Evolutionary conservation across 2,113 vertebrate genomes (phyloP), one percentile per base, ranked within the genome.

Genomic region (Jacana jacana): DNA sequence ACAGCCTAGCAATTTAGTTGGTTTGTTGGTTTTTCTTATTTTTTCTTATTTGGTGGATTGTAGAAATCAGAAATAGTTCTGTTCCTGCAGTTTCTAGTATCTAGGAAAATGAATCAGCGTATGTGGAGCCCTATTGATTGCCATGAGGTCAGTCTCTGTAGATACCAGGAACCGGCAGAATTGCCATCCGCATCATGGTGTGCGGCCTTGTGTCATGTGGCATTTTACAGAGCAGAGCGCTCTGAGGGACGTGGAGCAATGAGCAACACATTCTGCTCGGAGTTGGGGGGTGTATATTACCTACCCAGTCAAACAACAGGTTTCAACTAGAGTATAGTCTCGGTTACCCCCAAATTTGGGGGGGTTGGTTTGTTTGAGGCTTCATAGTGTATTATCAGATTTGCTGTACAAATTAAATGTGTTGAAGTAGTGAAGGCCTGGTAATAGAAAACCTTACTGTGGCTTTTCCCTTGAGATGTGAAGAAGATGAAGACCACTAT

Each of bases 251-350:
- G 48, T 10, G 7, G 39, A 68, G 33, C 86, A 10, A 27, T 42
- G 8, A 3, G 35, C 22, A 37, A 13, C 39, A 3, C 1, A 0
- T n/a, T 48, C 12, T 0, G 0, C 46, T 39, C 71, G 39, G 39
- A 60, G 23, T 6, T 22, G 15, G 4, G 7, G 9, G 17, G n/a
- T 28, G 7, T 66, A 1, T 78, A 0, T 81, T 63, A 16, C 5
- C 8, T 64, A 28, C 10, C n/a, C 15, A 52, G 51, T 8, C 9
- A 73, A 89, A 75, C n/a, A 52, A 6, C 37, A 58, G 37, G 20
- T 51, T 69, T 75, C 39, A 52, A 0, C 46, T 17, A 28, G 57
- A 28, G 22, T 49, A n/a, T 39, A 14, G 37, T 24, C 61, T 70
- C 7, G 13, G 40, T 75, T 79, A 58, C 39, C n/a, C 9, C 13